Conservation (phyloP, 2,888 invertebrate genomes). For the Kuschelorhynchus macadamiae region DNA sequence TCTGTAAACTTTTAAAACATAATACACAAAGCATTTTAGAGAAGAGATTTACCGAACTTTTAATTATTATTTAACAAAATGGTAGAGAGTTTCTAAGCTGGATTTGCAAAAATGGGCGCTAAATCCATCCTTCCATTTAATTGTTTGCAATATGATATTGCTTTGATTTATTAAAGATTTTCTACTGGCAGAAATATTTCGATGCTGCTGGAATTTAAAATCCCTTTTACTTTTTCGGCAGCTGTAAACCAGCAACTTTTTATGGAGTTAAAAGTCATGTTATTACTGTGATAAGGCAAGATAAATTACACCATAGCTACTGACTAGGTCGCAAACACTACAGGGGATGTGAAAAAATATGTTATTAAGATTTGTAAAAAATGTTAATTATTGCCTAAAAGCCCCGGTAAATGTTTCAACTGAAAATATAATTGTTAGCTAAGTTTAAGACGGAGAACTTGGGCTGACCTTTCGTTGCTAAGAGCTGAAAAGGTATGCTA, state of each 20-base stretch:
- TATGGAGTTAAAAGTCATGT: background rate
- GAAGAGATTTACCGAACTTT: slow-evolving; percentile 33
- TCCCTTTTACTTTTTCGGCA: slow-evolving; percentile 5
- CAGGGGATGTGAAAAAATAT: too few relatives aligned
- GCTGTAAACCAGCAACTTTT: slow-evolving; percentile 3
- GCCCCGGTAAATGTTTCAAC: too few relatives aligned
- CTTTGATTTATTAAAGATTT: slow-evolving; percentile 33
- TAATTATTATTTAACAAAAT: slow-evolving; percentile 34
- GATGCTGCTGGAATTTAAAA: slow-evolving; percentile 11
- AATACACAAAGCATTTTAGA: slow-evolving; percentile 27
- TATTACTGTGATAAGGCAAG: slow-evolving; percentile 6
- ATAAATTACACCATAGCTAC: slow-evolving; percentile 6
- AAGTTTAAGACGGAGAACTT: too few relatives aligned
- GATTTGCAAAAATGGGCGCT: slow-evolving; percentile 14
- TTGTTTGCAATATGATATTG: slow-evolving; percentile 23
- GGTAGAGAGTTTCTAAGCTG: slow-evolving; percentile 15
- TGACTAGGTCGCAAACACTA: background rate
- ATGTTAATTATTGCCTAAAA: too few relatives aligned
- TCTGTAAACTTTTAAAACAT: slow-evolving; percentile 29
- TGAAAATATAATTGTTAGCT: too few relatives aligned
- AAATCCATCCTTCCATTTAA: slow-evolving; percentile 6
- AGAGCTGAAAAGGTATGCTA: too few relatives aligned
- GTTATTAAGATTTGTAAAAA: too few relatives aligned
- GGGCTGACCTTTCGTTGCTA: too few relatives aligned
- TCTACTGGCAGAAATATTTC: background rate